Percentiles rank a stretch among this genome's conserved stretches.
Conservation (phyloP, 1,140 invertebrate species). For the Drepana arcuata region DNA sequence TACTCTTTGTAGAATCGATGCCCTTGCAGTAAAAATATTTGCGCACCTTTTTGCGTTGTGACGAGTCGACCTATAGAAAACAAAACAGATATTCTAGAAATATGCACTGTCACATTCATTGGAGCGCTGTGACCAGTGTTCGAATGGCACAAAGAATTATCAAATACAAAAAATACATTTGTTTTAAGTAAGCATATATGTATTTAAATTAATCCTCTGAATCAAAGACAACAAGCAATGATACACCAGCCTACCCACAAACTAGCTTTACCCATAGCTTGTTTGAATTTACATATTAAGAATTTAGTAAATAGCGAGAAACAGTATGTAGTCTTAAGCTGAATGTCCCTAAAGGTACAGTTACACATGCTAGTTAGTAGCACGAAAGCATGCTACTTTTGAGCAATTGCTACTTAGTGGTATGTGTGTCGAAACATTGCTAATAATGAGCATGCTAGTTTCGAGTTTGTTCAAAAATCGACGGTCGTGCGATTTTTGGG, state of each 20-base stretch:
- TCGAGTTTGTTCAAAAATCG: constrained; percentile 16
- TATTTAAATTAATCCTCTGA: not conserved
- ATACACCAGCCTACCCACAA: too few relatives aligned
- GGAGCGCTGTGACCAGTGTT: too few relatives aligned
- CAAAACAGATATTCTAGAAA: too few relatives aligned
- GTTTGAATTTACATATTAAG: too few relatives aligned
- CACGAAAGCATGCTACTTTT: constrained; percentile 8
- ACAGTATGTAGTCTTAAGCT: too few relatives aligned
- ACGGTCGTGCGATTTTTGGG: constrained; percentile 10
- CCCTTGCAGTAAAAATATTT: constrained; percentile 31
- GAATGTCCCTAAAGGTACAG: not conserved
- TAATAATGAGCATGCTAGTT: constrained; percentile 12
- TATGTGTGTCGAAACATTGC: constrained; percentile 10
- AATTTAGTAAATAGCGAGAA: too few relatives aligned
- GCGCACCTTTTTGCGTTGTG: constrained; percentile 33
- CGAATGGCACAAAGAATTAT: not conserved
- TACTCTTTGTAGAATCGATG: constrained; percentile 46
- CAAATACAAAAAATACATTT: not conserved
- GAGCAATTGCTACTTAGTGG: constrained; percentile 11
- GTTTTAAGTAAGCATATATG: not conserved
- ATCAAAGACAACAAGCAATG: too few relatives aligned
- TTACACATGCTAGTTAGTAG: constrained; percentile 7
- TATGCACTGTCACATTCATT: too few relatives aligned
- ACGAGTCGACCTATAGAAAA: constrained; percentile 31
- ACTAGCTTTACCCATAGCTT: too few relatives aligned